Evolutionary conservation across 2,888 invertebrate genomes (phyloP), one percentile per base, ranked within the genome.

Genomic region (Anoncus sp.): DNA sequence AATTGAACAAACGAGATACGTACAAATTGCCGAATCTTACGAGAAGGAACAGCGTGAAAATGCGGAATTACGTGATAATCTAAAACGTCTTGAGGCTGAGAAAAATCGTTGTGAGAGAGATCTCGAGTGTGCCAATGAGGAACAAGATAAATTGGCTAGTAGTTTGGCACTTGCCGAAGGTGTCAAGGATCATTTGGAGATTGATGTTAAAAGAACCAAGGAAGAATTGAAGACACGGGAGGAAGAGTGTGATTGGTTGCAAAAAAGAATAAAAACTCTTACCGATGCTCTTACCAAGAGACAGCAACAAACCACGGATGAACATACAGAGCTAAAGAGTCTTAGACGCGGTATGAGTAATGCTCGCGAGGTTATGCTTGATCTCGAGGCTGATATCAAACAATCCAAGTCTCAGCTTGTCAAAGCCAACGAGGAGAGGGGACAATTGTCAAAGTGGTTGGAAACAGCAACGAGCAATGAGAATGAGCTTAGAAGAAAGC

Each of bases 401-500:
- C 82, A 86, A 10, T 79, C 84, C 2, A 88, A 86, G 40, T 77
- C 82, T 31, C 86, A 89, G 45, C 62, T 89, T 4, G 67, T 81
- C 5, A 84, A 85, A 18, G 80, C 85, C 0, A 63, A 81, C 9
- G 85, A 85, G 16, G 85, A 87, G 3, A 86, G 87, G 67, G 40
- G 72, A 1, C 85, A 87, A 40, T 66, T 87, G 40, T 31, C 80
- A 9, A 72, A 79, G 9, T 81, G 94, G 0, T 89, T 96, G 7
- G 95, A 96, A 83, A 92, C 92, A 0, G 92, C 94, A 1, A 92
- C 95, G 87, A 93, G 93, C 65, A 93, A 93, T 0, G 95, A 96
- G 84, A 91, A 93, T 16, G 94, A 95, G 78, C 90, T 95, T 55
- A 94, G 94, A 82, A 93, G 93, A 73, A 92, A 91, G 75, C 80